Percentiles rank a stretch among this genome's conserved stretches.
phyloP scores from a whole-genome alignment of 64 coral and sea anemone species.

The Montipora sp. region DNA sequence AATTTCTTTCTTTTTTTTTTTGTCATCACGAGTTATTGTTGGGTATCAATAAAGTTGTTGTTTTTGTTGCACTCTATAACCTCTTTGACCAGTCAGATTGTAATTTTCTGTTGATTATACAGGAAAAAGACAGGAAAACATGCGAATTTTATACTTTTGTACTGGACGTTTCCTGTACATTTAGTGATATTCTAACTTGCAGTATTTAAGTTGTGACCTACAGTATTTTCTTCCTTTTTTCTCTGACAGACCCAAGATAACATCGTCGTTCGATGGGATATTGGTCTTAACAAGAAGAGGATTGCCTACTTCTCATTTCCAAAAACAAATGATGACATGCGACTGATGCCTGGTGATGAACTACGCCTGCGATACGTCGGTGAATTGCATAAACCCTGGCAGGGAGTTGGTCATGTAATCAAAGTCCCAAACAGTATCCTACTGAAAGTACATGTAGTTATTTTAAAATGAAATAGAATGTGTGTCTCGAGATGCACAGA shows the following conservation, averaged over 20 bases:
- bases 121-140: no score
- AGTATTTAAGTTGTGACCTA: no score
- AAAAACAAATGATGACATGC: slow-evolving; percentile 98
- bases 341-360: slow-evolving; percentile 95
- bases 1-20: no score
- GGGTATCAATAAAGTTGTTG: no score
- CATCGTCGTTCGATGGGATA: slow-evolving; percentile 98
- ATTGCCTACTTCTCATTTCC: slow-evolving; percentile 96
- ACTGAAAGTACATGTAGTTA: background rate
- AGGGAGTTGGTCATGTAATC: slow-evolving; percentile 98
- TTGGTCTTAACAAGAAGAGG: slow-evolving; percentile 97
- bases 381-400: slow-evolving; percentile 98
- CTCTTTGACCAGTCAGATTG: no score
- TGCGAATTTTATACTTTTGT: no score
- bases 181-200: background rate
- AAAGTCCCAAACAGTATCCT: slow-evolving; percentile 99
- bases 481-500: no score
- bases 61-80: no score
- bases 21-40: no score
- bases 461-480: no score
- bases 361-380: slow-evolving; percentile 89
- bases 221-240: background rate
- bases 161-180: no score
- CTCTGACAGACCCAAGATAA: slow-evolving; percentile 89
- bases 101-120: no score